A percentile compares a stretch with the other conserved stretches of the same genome.
These are phyloP conservation scores for Hoplodrina blanda DNA, from an alignment of 2,888 invertebrate genomes.

Conservation along the genomic window DNA sequence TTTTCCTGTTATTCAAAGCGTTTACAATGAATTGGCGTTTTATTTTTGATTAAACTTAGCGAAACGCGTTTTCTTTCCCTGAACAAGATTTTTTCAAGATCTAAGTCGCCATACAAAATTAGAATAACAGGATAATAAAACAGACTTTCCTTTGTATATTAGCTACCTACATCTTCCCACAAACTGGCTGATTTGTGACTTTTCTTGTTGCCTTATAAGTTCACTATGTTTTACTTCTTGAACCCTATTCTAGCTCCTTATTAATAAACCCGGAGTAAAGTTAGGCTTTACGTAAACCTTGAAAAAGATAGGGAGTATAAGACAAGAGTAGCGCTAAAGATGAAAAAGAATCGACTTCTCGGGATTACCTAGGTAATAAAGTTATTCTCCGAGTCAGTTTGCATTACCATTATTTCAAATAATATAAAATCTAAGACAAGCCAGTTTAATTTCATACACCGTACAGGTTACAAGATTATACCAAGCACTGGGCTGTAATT, in stretches of 20 bases:
- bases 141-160: not conserved
- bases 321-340: not conserved
- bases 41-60: not conserved
- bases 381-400: slow-evolving; percentile 1
- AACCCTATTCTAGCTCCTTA: too few relatives aligned
- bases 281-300: not conserved
- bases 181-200: not conserved
- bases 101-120: not conserved
- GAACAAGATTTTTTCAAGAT: not conserved
- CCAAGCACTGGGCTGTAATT: slow-evolving; percentile 25
- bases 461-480: slow-evolving; percentile 38
- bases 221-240: not conserved
- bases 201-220: not conserved
- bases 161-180: not conserved
- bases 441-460: slow-evolving; percentile 50
- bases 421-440: slow-evolving; percentile 20
- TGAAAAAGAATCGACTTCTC: not conserved
- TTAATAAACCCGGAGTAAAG: not conserved
- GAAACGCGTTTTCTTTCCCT: not conserved
- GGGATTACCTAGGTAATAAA: slow-evolving; percentile 5
- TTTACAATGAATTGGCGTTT: too few relatives aligned
- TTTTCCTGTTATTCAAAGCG: too few relatives aligned
- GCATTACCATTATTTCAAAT: slow-evolving; percentile 29
- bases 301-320: not conserved
- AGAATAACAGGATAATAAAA: not conserved